phyloP scores from a whole-genome alignment of 1,140 invertebrate species.

The Drosophila takahashii region DNA sequence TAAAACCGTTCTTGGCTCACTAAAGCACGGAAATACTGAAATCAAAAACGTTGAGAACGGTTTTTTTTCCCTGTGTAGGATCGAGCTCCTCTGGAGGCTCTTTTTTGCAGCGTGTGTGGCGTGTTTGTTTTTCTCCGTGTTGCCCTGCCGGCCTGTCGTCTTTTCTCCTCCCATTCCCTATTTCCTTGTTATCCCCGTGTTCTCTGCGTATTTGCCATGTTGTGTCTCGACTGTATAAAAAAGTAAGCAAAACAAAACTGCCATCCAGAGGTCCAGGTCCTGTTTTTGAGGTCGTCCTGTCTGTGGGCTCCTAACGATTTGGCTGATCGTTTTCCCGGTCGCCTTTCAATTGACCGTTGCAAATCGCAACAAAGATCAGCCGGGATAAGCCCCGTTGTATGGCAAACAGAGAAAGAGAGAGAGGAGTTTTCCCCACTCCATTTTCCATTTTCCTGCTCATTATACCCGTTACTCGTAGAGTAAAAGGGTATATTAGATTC shows the following conservation, averaged over 20 bases:
- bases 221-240: constrained; percentile 40
- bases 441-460: constrained; percentile 26
- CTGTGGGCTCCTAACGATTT: constrained; percentile 36
- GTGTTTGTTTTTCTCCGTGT: constrained; percentile 54
- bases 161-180: constrained; percentile 6
- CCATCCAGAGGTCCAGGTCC: constrained; percentile 10
- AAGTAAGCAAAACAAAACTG: constrained; percentile 42
- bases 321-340: constrained; percentile 69
- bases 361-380: constrained; percentile 81
- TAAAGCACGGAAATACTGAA: too few relatives aligned
- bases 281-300: constrained; percentile 32
- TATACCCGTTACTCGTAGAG: too few relatives aligned
- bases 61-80: constrained; percentile 1
- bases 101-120: constrained; percentile 48
- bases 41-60: too few relatives aligned
- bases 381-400: constrained; percentile 77
- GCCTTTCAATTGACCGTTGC: constrained; percentile 83
- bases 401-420: constrained; percentile 20
- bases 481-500: too few relatives aligned
- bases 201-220: constrained; percentile 22
- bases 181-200: constrained; percentile 40
- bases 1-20: too few relatives aligned
- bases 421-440: constrained; percentile 12
- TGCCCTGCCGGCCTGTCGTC: constrained; percentile 10
- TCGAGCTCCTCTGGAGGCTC: constrained; percentile 1